Evolutionary conservation across 2,113 vertebrate genomes (phyloP), one percentile per base, ranked within the genome.

Genomic region (Bagarius yarrelli): DNA sequence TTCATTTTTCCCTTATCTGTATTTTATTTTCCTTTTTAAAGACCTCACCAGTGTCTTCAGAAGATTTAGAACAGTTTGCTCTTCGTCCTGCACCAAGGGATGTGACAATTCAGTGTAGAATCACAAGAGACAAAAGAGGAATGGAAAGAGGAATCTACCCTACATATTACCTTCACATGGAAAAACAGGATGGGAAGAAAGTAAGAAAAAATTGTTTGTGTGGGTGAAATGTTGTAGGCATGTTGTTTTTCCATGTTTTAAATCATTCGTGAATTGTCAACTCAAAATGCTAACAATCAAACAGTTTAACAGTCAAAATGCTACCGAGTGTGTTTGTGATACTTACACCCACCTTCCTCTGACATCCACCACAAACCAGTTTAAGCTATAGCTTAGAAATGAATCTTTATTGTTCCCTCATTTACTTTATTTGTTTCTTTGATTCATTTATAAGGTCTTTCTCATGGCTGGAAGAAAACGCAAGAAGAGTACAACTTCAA

Each of bases 401-500:
- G 4, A 71, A 52, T 4, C 5, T 16, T 32, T 19, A 8, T 32
- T 53, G 12, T 4, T 44, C 25, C 21, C 1, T 77, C 14, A n/a
- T 47, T 14, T 3, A 60, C 14, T 66, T 4, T 0, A 5, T 11
- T 19, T 21, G 63, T 8, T 57, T 14, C 55, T 78, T 67, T 36
- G 13, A 70, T 67, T 71, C 8, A 34, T 83, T 76, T 73, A 47
- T 67, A 32, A 95, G 95, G 91, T 93, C 18, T 96, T 96, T 89
- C 91, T 97, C 19, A 94, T 96, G 92, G 94, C 95, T 5, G 95
- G 93, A 30, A 92, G 95, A 30, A 97, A 96, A 84, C 92, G 96
- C 70, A 96, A 95, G 83, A 94, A 92, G 79, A 94, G 95, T 86
- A 96, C 93, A 90, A 96, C 96, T 0, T 95, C 95, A 18, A 96